Base-by-base conservation (phyloP, 2,888 invertebrate genomes). In the Drosophila meridiana region DNA sequence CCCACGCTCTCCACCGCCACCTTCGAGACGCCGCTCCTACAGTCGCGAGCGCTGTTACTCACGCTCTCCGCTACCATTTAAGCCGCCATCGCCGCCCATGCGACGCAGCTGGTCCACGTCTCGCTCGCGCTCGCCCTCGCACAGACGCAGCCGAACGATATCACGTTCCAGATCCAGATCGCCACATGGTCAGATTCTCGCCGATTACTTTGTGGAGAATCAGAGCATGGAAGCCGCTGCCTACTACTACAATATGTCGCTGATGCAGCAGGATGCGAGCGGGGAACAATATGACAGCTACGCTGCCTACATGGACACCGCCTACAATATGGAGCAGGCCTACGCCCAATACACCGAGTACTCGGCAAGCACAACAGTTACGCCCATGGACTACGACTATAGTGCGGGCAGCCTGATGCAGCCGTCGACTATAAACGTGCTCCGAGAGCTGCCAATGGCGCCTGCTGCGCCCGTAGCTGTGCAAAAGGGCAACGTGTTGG, bases 401-500 rank as follows among this genome's bases (percentile, higher is more conserved):
- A 60, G 71, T 43, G 56, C 61, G 56, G 70, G 63, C 30, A 28
- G n/a, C 9, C 7, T 43, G 13, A 13, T 61, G 36, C 63, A 70
- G 3, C 43, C 74, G 2, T 34, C 71, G 2, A 28, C 64, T 6
- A 43, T 42, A 59, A 61, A 65, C 34, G 86, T 91, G 34, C 79
- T 92, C 7, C 88, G 91, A n/a, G 92, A 92, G 60, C 62, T 91
- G 9, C 89, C 91, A 3, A 92, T 89, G 72, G 90, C 89, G 0
- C 67, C 90, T 0, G 82, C 89, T 57, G 73, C 77, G 6, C 74
- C 89, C 2, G 80, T 93, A 20, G 93, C 92, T 0, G 93, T 93
- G 3, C 93, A 93, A 63, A 93, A 93, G 47, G 93, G 93, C 1
- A 93, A 93, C 68, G 93, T 93, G 1, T 75, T 93, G 20, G 93